Evolutionary conservation across 2,888 invertebrate species (phyloP).

Genomic region (Dryobotodes eremita): DNA sequence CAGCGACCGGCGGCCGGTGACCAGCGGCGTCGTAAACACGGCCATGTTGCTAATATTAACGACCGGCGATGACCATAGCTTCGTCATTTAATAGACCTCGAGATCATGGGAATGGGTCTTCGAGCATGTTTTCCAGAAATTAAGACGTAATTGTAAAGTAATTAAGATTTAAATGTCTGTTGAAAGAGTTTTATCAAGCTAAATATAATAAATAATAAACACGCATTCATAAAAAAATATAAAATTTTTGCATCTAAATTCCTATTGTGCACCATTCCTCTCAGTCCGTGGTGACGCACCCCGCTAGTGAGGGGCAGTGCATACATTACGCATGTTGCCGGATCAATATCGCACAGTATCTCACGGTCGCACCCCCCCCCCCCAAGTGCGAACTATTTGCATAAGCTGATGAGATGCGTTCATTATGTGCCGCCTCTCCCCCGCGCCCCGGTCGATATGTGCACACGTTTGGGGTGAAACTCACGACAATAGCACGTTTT

Average conservation of each 20-base stretch:
- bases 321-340: constrained; percentile 48
- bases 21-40: constrained; percentile 22
- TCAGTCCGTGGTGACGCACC: constrained; percentile 10
- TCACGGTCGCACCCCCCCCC: constrained; percentile 32
- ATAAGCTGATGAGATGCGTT: constrained; percentile 80
- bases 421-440: constrained; percentile 66
- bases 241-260: constrained; percentile 13
- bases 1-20: not conserved
- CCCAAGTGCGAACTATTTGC: constrained; percentile 75
- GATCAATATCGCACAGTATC: constrained; percentile 67
- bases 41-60: constrained; percentile 37
- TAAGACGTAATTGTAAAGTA: constrained; percentile 30
- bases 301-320: constrained; percentile 52
- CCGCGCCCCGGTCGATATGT: constrained; percentile 45
- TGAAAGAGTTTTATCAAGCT: not conserved
- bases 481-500: constrained; percentile 37
- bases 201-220: not conserved
- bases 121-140: constrained; percentile 21
- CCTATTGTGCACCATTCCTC: constrained; percentile 15
- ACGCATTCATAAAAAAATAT: not conserved
- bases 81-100: constrained; percentile 43
- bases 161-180: not conserved
- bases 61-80: constrained; percentile 30
- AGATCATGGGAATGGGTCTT: constrained; percentile 35
- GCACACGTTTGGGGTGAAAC: constrained; percentile 37